A percentile compares a stretch with the other conserved stretches of the same genome.
Conservation (phyloP, 2,888 invertebrate species). For the Tetragonula carbonaria region DNA sequence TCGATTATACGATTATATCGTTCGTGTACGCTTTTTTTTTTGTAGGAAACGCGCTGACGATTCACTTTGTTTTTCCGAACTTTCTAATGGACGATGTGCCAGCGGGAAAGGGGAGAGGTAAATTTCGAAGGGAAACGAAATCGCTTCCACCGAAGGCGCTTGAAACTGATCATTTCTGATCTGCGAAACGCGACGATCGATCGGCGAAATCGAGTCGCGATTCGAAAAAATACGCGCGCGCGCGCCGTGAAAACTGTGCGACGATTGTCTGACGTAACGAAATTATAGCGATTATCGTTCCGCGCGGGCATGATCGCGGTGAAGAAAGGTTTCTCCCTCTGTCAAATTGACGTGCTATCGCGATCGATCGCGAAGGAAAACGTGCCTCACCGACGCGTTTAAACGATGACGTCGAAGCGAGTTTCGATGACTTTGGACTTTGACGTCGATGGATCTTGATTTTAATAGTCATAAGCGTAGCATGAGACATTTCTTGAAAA, state of each 20-base stretch:
- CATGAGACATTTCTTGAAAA: background rate
- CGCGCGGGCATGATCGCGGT: constrained; percentile 19
- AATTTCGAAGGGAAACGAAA: constrained; percentile 11
- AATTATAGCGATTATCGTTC: constrained; percentile 55
- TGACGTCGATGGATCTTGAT: background rate
- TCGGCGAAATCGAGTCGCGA: constrained; percentile 20
- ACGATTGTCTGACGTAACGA: constrained; percentile 32
- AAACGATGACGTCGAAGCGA: background rate
- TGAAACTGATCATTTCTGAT: constrained; percentile 26
- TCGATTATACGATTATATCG: constrained; percentile 1
- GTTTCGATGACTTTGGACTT: background rate
- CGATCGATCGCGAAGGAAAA: constrained; percentile 10
- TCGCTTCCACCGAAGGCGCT: too few species aligned
- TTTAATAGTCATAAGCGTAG: background rate
- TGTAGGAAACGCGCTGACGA: background rate
- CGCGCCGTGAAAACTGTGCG: background rate
- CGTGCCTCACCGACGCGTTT: background rate
- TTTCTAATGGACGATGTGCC: constrained; percentile 23
- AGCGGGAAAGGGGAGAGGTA: background rate
- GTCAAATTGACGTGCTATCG: constrained; percentile 6
- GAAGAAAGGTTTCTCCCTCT: constrained; percentile 42
- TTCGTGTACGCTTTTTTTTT: background rate
- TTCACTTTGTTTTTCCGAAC: constrained; percentile 10
- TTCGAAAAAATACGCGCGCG: background rate
- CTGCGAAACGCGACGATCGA: constrained; percentile 11